phyloP scores from a whole-genome alignment of 37 sponge, comb jelly and placozoan species.

The Ephydatia muelleri region DNA sequence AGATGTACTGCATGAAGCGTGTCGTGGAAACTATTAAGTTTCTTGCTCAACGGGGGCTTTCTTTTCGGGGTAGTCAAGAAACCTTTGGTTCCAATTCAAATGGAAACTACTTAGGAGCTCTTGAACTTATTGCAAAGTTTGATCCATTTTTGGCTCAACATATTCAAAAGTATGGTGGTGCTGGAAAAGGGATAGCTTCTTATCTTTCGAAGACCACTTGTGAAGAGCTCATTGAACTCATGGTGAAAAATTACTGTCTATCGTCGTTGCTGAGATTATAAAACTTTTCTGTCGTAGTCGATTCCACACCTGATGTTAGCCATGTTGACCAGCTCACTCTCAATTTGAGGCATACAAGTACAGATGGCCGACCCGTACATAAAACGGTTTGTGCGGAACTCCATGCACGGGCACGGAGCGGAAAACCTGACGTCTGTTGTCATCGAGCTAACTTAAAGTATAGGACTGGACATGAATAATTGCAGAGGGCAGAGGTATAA shows the following conservation, averaged over 20 bases:
- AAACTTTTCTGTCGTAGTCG: neutral
- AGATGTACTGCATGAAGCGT: conserved; percentile 16
- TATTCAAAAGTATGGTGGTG: conserved; percentile 19
- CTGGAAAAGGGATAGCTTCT: conserved; percentile 29
- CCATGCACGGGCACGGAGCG: too few relatives aligned
- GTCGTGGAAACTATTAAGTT: conserved; percentile 9
- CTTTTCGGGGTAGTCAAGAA: conserved; percentile 26
- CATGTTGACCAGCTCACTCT: too few relatives aligned
- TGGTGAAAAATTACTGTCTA: conserved; percentile 13
- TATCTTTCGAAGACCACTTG: conserved; percentile 31
- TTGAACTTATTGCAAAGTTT: conserved; percentile 27
- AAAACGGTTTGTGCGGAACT: too few relatives aligned
- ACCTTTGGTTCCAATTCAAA: conserved; percentile 17
- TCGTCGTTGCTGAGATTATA: neutral
- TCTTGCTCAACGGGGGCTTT: conserved; percentile 12
- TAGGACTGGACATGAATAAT: too few relatives aligned
- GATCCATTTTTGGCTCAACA: conserved; percentile 21
- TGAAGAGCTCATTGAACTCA: conserved; percentile 27
- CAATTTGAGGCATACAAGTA: too few relatives aligned
- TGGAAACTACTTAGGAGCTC: conserved; percentile 30
- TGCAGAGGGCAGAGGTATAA: too few relatives aligned
- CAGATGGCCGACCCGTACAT: too few relatives aligned
- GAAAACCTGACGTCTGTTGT: too few relatives aligned
- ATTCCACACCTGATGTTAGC: too few relatives aligned
- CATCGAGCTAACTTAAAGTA: too few relatives aligned